These are phyloP conservation scores for Neoitamus cyanurus DNA, from an alignment of 2,888 invertebrate genomes.

Conservation along the genomic window DNA sequence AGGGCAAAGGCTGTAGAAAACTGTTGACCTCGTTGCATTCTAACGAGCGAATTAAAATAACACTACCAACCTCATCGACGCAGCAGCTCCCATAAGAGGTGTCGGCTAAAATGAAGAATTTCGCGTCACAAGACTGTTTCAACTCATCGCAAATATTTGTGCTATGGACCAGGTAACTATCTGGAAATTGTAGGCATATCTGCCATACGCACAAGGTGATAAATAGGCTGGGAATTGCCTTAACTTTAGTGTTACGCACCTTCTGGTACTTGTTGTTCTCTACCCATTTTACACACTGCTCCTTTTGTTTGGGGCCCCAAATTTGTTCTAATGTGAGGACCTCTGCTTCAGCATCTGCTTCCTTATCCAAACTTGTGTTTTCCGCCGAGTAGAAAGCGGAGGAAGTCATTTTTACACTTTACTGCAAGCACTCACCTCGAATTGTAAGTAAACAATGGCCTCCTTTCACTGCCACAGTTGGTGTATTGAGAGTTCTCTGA, in stretches of 20 bases:
- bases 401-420: slow-evolving; percentile 54
- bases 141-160: slow-evolving; percentile 74
- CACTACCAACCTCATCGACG: slow-evolving; percentile 60
- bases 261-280: slow-evolving; percentile 72
- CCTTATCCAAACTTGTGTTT: slow-evolving; percentile 59
- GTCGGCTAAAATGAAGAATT: slow-evolving; percentile 86
- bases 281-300: slow-evolving; percentile 73
- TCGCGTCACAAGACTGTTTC: slow-evolving; percentile 65
- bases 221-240: not conserved
- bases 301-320: slow-evolving; percentile 62
- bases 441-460: not conserved
- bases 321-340: slow-evolving; percentile 58
- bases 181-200: slow-evolving; percentile 94
- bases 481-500: too few relatives aligned
- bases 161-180: slow-evolving; percentile 78
- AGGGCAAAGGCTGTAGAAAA: too few relatives aligned
- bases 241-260: slow-evolving; percentile 67
- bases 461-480: too few relatives aligned
- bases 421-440: not conserved
- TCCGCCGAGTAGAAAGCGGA: slow-evolving; percentile 63
- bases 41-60: not conserved
- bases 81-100: slow-evolving; percentile 88
- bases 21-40: not conserved
- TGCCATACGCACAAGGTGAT: slow-evolving; percentile 63
- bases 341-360: slow-evolving; percentile 55